These are phyloP conservation scores for Astyanax mexicanus DNA, from an alignment of 2,797 vertebrate genomes.

Conservation along the genomic window DNA sequence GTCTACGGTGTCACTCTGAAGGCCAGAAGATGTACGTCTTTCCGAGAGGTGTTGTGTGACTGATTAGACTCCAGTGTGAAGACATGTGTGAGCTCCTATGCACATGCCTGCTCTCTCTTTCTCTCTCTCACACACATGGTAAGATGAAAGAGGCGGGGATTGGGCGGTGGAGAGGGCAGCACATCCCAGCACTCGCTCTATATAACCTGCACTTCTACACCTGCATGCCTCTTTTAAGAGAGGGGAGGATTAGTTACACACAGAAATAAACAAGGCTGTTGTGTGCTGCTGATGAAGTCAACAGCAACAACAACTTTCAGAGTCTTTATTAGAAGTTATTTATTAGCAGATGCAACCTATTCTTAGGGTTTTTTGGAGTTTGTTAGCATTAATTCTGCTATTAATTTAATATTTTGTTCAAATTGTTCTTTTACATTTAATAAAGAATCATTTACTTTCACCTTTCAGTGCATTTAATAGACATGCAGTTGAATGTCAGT, in stretches of 20 bases:
- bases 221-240: slow-evolving; percentile 7
- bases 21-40: slow-evolving; percentile 23
- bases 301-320: neutral
- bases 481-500: too few species aligned
- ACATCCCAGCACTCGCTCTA: slow-evolving; percentile 18
- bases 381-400: too few species aligned
- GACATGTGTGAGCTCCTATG: slow-evolving; percentile 7
- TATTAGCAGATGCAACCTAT: too few species aligned
- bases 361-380: too few species aligned
- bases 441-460: too few species aligned
- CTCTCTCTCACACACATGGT: slow-evolving; percentile 12
- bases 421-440: too few species aligned
- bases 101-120: slow-evolving; percentile 9
- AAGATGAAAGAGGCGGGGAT: slow-evolving; percentile 27
- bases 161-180: slow-evolving; percentile 18
- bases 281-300: neutral
- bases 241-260: neutral
- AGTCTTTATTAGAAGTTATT: too few species aligned
- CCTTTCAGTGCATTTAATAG: too few species aligned
- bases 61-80: slow-evolving; percentile 27
- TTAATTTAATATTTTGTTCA: too few species aligned
- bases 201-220: slow-evolving; percentile 15
- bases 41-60: slow-evolving; percentile 27
- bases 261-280: neutral
- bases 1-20: slow-evolving; percentile 16